Conservation (phyloP, 2,113 vertebrate species). For the Copsychus sechellarum region DNA sequence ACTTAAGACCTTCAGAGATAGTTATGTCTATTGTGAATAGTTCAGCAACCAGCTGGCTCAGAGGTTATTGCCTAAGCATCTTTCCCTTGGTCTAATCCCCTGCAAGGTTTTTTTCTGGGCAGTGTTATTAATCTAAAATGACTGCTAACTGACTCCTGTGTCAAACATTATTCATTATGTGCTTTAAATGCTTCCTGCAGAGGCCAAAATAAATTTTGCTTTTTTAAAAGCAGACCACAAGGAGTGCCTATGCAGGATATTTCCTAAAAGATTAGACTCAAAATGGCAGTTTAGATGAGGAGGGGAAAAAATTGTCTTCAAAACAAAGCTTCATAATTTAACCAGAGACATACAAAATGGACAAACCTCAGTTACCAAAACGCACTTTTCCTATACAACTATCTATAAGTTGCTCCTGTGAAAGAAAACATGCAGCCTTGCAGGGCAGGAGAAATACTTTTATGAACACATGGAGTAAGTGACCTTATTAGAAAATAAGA, state of each 20-base stretch:
- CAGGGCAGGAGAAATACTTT: not conserved
- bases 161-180: conserved; percentile 61
- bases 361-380: not conserved
- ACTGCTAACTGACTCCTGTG: conserved; percentile 58
- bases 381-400: not conserved
- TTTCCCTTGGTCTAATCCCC: conserved; percentile 51
- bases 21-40: conserved; percentile 45
- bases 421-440: not conserved
- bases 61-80: conserved; percentile 60
- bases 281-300: conserved; percentile 7
- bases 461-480: not conserved
- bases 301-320: not conserved
- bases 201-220: conserved; percentile 58
- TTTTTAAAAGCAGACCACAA: not conserved
- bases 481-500: not conserved
- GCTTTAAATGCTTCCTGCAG: conserved; percentile 59
- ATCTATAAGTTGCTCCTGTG: not conserved
- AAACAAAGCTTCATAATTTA: conserved; percentile 15
- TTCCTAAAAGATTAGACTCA: conserved; percentile 52
- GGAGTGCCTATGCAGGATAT: conserved; percentile 19
- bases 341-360: not conserved
- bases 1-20: conserved; percentile 53
- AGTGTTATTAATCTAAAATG: conserved; percentile 61
- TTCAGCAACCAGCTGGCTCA: conserved; percentile 49
- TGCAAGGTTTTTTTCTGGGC: conserved; percentile 53